Evolutionary conservation across 2,888 invertebrate species (phyloP).

Genomic region (Parnassius glacialis): DNA sequence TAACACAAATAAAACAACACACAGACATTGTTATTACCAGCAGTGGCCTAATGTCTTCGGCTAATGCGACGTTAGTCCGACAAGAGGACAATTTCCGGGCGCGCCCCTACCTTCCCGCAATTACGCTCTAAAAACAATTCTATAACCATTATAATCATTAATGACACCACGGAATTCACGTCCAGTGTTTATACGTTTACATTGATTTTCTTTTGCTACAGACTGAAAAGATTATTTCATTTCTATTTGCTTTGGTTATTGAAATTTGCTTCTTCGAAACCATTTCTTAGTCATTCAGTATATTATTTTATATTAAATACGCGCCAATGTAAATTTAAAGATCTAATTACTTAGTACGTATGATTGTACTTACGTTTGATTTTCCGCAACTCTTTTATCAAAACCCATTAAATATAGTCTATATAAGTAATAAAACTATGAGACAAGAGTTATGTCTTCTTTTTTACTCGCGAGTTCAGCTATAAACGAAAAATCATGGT

Average conservation of each 20-base stretch:
- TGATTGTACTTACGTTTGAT: too few relatives aligned
- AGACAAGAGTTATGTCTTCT: not conserved
- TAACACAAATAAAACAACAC: conserved; percentile 60
- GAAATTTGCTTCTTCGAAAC: too few relatives aligned
- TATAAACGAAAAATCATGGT: conserved; percentile 42
- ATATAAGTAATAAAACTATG: too few relatives aligned
- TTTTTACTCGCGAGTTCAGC: conserved; percentile 6
- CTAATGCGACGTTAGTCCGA: conserved; percentile 69
- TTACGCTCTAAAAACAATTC: conserved; percentile 73
- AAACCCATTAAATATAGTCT: too few relatives aligned
- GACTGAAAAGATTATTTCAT: too few relatives aligned
- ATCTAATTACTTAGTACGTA: too few relatives aligned
- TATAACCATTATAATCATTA: conserved; percentile 70
- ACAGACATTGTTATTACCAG: conserved; percentile 48
- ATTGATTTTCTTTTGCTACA: conserved; percentile 46
- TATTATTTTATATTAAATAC: too few relatives aligned
- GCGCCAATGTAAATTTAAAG: too few relatives aligned
- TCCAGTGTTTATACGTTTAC: conserved; percentile 48
- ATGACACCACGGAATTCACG: conserved; percentile 45
- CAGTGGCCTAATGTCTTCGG: conserved; percentile 66
- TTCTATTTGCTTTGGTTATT: too few relatives aligned
- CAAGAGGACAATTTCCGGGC: conserved; percentile 77
- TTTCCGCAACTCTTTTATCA: too few relatives aligned
- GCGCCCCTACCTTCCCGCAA: conserved; percentile 66
- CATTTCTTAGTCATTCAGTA: too few relatives aligned